A percentile compares a stretch with the other conserved stretches of the same genome.
phyloP scores from a whole-genome alignment of 2,113 vertebrate genomes.

The Blennius ocellaris region DNA sequence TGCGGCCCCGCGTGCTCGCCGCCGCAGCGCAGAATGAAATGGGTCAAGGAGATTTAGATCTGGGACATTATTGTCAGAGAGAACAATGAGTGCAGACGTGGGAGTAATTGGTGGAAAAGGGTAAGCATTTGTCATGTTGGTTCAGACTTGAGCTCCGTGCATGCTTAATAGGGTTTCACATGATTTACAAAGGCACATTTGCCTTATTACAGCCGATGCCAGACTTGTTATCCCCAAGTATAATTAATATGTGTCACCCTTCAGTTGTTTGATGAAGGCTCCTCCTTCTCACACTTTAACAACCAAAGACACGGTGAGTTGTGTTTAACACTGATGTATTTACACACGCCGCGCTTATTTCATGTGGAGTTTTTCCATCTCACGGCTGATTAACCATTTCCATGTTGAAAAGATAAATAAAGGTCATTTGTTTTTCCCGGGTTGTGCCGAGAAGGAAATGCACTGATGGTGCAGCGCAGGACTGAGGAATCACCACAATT shows the following conservation, averaged over 20 bases:
- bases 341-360: too few species aligned
- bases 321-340: too few species aligned
- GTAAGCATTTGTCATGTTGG: conserved; percentile 65
- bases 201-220: conserved; percentile 29
- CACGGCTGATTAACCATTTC: too few species aligned
- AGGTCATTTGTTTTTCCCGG: too few species aligned
- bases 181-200: conserved; percentile 51
- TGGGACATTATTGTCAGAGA: conserved; percentile 69
- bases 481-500: too few species aligned
- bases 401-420: too few species aligned
- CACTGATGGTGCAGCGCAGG: too few species aligned
- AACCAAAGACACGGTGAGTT: neutral
- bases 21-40: conserved; percentile 63
- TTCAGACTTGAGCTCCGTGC: conserved; percentile 48
- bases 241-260: conserved; percentile 39
- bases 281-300: neutral
- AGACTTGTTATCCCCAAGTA: conserved; percentile 27
- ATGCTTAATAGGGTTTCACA: conserved; percentile 60
- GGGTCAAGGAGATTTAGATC: conserved; percentile 78
- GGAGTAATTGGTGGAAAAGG: conserved; percentile 69
- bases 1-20: conserved; percentile 18
- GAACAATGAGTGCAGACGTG: conserved; percentile 65
- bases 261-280: conserved; percentile 28
- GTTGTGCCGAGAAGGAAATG: too few species aligned
- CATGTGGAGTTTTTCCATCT: too few species aligned